A percentile compares a stretch with the other conserved stretches of the same genome.
These are phyloP conservation scores for Graptemys geographica DNA, from an alignment of 2,797 vertebrate genomes.

Conservation along the genomic window DNA sequence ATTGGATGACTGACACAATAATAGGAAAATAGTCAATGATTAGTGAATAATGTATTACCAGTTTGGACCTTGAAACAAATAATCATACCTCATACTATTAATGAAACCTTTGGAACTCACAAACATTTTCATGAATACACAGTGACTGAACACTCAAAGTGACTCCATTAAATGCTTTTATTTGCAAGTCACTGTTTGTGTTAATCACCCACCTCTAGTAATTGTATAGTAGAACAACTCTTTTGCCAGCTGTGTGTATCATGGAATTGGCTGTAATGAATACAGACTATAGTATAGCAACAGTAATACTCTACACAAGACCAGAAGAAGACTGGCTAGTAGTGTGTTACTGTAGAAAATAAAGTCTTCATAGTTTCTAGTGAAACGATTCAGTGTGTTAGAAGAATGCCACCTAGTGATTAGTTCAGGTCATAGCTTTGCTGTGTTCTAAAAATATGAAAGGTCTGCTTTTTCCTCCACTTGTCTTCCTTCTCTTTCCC, in stretches of 20 bases:
- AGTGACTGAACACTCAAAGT: background rate
- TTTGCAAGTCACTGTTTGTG: background rate
- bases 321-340: background rate
- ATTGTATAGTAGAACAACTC: background rate
- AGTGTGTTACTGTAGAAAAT: background rate
- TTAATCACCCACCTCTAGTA: background rate
- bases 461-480: background rate
- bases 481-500: background rate
- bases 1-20: background rate
- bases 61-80: background rate
- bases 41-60: background rate
- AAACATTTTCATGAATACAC: background rate
- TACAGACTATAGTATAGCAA: background rate
- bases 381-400: background rate
- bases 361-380: background rate
- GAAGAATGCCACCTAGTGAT: background rate
- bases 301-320: background rate
- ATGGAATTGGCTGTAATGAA: background rate
- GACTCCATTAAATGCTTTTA: background rate
- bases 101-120: background rate
- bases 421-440: background rate
- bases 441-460: background rate
- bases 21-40: background rate
- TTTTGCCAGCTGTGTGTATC: background rate
- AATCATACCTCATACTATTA: background rate